Evolutionary conservation across 2,113 vertebrate genomes (phyloP).

Genomic region (Oreotrochilus melanogaster): DNA sequence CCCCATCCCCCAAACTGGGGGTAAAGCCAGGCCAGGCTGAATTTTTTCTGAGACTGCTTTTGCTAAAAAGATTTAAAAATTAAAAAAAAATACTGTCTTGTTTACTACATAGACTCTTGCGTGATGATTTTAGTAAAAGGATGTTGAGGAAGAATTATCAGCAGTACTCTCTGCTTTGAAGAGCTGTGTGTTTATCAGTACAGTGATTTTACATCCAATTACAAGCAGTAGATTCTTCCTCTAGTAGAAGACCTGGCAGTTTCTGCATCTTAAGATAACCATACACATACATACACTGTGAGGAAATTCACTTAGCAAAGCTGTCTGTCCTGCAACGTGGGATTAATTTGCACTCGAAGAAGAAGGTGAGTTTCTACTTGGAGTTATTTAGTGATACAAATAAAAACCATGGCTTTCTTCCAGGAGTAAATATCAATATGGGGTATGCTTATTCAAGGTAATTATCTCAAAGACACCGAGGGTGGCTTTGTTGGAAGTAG

Average conservation of each 20-base stretch:
- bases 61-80: background rate
- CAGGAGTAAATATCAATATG: background rate
- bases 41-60: background rate
- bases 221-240: background rate
- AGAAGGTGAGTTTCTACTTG: background rate
- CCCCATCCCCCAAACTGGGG: background rate
- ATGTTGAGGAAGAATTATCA: background rate
- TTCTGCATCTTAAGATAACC: background rate
- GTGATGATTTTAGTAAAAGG: background rate
- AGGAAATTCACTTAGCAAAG: background rate
- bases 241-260: background rate
- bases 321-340: background rate
- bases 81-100: background rate
- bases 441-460: background rate
- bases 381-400: background rate
- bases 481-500: background rate
- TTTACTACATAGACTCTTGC: background rate
- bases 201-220: background rate
- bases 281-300: fast-evolving
- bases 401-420: background rate
- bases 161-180: background rate
- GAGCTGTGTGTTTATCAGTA: fast-evolving
- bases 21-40: background rate
- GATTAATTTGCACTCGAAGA: background rate
- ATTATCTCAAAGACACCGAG: background rate